phyloP scores from a whole-genome alignment of 2,113 vertebrate species.

The Rattus rattus region DNA sequence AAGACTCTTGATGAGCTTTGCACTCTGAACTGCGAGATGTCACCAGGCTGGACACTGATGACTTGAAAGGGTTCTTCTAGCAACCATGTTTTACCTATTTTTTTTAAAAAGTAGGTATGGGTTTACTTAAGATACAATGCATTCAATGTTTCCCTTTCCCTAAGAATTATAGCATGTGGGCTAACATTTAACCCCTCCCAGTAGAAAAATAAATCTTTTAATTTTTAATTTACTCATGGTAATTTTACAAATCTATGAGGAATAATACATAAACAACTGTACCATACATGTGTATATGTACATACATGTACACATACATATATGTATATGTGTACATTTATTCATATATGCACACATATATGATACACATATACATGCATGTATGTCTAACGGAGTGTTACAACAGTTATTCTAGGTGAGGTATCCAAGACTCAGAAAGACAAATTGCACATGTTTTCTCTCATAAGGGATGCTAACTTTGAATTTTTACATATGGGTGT shows the following conservation, averaged over 20 bases:
- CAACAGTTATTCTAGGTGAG: not conserved
- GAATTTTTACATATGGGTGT: not conserved
- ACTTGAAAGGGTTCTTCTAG: constrained; percentile 24
- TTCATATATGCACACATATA: too few relatives aligned
- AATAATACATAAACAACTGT: not conserved
- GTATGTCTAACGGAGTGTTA: not conserved
- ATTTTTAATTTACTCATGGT: not conserved
- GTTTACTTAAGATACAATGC: not conserved
- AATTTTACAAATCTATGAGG: not conserved
- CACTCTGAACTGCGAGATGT: not conserved
- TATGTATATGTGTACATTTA: not conserved
- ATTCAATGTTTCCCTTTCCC: not conserved
- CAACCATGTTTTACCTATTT: constrained; percentile 30
- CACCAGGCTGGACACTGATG: not conserved
- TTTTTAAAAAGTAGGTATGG: not conserved
- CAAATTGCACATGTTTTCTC: not conserved
- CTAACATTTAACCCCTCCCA: constrained; percentile 31
- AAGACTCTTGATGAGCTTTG: not conserved
- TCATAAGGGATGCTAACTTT: not conserved
- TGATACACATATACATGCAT: too few relatives aligned
- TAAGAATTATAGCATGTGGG: not conserved
- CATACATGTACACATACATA: too few relatives aligned
- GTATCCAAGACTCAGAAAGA: not conserved
- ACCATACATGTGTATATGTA: too few relatives aligned
- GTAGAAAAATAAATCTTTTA: not conserved